These are phyloP conservation scores for Prunella strophiata DNA, from an alignment of 2,797 vertebrate species.

Conservation along the genomic window DNA sequence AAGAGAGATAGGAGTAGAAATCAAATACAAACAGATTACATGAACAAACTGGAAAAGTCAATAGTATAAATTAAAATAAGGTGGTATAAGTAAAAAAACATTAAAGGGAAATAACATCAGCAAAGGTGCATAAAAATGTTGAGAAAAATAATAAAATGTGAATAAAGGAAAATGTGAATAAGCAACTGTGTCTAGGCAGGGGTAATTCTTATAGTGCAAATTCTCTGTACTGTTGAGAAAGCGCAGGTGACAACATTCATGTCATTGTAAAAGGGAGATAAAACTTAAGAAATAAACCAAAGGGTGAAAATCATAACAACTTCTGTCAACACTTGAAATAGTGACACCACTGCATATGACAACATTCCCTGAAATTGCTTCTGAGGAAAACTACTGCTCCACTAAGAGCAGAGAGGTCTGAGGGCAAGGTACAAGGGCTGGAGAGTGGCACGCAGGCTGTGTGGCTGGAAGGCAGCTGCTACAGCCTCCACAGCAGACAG, in stretches of 20 bases:
- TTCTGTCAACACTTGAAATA: not conserved
- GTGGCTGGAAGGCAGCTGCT: not conserved
- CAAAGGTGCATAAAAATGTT: not conserved
- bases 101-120: not conserved
- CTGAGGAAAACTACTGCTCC: not conserved
- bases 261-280: not conserved
- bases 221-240: not conserved
- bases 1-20: not conserved
- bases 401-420: not conserved
- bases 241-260: rapidly evolving
- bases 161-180: not conserved
- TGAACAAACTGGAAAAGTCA: not conserved
- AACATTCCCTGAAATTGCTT: not conserved
- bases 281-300: not conserved
- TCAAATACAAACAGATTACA: not conserved
- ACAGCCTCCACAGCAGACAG: rapidly evolving
- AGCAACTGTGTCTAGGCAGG: not conserved
- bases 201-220: not conserved
- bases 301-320: not conserved
- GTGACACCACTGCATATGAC: not conserved
- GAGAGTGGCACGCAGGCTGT: rapidly evolving
- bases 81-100: not conserved
- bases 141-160: not conserved
- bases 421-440: not conserved
- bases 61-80: not conserved